Evolutionary conservation across 2,888 invertebrate genomes (phyloP).

Genomic region (Axea sp.): DNA sequence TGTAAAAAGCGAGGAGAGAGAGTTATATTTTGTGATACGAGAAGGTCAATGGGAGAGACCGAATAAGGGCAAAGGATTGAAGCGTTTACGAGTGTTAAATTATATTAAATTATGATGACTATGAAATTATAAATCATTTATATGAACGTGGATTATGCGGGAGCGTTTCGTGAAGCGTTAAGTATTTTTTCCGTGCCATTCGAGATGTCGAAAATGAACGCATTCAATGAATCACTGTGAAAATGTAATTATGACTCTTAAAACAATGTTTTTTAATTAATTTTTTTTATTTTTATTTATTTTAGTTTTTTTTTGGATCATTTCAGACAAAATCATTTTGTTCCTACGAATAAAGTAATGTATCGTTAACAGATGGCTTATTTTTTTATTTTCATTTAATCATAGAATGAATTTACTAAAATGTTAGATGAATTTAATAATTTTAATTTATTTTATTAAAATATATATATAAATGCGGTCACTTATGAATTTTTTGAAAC

Average conservation of each 20-base stretch:
- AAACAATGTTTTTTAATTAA: conserved; percentile 8
- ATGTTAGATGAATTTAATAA: too few relatives aligned
- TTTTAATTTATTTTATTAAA: too few relatives aligned
- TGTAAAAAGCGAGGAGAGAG: conserved; percentile 68
- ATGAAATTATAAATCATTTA: conserved; percentile 67
- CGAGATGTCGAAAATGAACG: conserved; percentile 63
- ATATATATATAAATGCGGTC: too few relatives aligned
- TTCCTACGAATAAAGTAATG: conserved; percentile 73
- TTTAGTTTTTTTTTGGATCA: conserved; percentile 9
- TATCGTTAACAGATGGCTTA: conserved; percentile 66
- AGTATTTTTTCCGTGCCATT: conserved; percentile 70
- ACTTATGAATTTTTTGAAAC: too few relatives aligned
- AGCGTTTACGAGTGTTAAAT: conserved; percentile 28
- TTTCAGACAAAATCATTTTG: conserved; percentile 25
- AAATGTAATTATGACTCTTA: conserved; percentile 11
- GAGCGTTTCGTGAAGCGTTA: conserved; percentile 46
- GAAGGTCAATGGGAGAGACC: conserved; percentile 39
- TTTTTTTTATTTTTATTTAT: too few relatives aligned
- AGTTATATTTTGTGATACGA: conserved; percentile 78
- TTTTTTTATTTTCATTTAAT: too few relatives aligned
- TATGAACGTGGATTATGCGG: conserved; percentile 62
- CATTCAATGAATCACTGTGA: conserved; percentile 32
- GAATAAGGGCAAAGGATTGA: conserved; percentile 43
- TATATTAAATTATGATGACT: conserved; percentile 65
- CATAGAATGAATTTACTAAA: too few relatives aligned